Percentiles rank a stretch among this genome's conserved stretches.
Evolutionary conservation across 2,113 vertebrate species (phyloP).

Genomic region (Lampris megalopsis): DNA sequence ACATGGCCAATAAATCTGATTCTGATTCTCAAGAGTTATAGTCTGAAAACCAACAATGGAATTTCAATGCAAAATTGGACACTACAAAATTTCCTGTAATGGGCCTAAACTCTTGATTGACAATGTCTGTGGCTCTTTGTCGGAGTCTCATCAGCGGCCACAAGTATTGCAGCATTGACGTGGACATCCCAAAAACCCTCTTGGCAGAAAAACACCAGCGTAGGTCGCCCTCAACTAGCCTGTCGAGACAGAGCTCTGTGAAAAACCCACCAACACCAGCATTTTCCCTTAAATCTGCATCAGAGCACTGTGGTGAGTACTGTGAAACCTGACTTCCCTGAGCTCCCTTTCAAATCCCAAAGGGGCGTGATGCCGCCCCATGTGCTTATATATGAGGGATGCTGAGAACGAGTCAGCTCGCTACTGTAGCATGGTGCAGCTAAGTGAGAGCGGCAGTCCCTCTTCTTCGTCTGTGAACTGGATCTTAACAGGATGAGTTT

Average conservation of each 20-base stretch:
- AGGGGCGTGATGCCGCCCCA: conserved; percentile 43
- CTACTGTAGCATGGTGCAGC: conserved; percentile 36
- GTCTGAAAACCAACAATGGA: neutral
- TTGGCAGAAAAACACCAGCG: too few species aligned
- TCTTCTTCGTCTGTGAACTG: conserved; percentile 66
- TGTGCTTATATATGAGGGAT: conserved; percentile 62
- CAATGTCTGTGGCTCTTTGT: neutral
- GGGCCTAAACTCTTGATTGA: neutral
- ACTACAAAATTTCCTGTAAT: neutral
- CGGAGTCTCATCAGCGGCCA: neutral
- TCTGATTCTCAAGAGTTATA: neutral
- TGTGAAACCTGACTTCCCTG: neutral
- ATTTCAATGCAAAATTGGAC: neutral
- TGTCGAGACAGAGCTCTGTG: conserved; percentile 14
- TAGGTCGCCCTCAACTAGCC: too few species aligned
- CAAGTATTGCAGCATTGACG: too few species aligned
- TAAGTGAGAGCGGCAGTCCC: conserved; percentile 62
- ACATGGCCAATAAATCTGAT: too few species aligned
- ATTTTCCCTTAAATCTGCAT: conserved; percentile 54
- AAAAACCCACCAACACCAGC: conserved; percentile 63
- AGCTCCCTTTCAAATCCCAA: conserved; percentile 55
- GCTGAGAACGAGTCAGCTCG: conserved; percentile 57
- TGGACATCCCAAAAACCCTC: too few species aligned
- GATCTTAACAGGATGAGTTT: conserved; percentile 84
- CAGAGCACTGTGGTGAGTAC: conserved; percentile 29